Evolutionary conservation across 2,888 invertebrate species (phyloP).

Genomic region (Archips xylosteana): DNA sequence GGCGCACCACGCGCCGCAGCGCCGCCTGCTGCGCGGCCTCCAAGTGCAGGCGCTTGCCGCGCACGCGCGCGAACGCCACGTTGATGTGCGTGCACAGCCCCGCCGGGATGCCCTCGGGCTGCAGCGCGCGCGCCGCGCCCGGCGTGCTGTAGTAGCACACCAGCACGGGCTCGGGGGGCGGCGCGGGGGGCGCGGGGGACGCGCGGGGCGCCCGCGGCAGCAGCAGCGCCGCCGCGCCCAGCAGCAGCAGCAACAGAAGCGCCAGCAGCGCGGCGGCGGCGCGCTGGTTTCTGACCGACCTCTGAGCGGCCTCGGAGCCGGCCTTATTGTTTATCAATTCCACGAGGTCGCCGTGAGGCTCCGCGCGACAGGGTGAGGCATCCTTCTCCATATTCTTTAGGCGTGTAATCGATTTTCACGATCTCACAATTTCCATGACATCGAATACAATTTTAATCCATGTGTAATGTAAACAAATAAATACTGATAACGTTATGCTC

Average conservation of each 20-base stretch:
- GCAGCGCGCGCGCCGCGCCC: slow-evolving; percentile 63
- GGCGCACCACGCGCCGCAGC: slow-evolving; percentile 72
- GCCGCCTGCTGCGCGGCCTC: slow-evolving; percentile 68
- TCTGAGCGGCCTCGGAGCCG: background rate
- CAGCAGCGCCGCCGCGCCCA: slow-evolving; percentile 25
- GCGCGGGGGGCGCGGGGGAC: background rate
- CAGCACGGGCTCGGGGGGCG: slow-evolving; percentile 51
- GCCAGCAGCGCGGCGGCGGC: slow-evolving; percentile 1
- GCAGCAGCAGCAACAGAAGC: slow-evolving; percentile 15
- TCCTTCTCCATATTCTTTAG: slow-evolving; percentile 10
- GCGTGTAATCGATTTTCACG: background rate
- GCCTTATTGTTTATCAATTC: slow-evolving; percentile 12
- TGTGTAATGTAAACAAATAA: slow-evolving; percentile 8
- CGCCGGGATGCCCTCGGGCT: slow-evolving; percentile 87
- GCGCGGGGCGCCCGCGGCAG: background rate
- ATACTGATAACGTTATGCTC: slow-evolving; percentile 25
- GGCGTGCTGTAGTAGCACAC: slow-evolving; percentile 90
- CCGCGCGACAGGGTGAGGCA: background rate
- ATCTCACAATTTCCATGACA: background rate
- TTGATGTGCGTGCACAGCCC: slow-evolving; percentile 94
- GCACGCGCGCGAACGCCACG: slow-evolving; percentile 89
- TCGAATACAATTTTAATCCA: background rate
- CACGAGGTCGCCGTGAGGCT: slow-evolving; percentile 11
- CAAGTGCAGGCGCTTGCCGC: slow-evolving; percentile 86
- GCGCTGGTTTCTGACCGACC: background rate